Conservation (phyloP, 2,888 invertebrate species). For the Xestobium rufovillosum region DNA sequence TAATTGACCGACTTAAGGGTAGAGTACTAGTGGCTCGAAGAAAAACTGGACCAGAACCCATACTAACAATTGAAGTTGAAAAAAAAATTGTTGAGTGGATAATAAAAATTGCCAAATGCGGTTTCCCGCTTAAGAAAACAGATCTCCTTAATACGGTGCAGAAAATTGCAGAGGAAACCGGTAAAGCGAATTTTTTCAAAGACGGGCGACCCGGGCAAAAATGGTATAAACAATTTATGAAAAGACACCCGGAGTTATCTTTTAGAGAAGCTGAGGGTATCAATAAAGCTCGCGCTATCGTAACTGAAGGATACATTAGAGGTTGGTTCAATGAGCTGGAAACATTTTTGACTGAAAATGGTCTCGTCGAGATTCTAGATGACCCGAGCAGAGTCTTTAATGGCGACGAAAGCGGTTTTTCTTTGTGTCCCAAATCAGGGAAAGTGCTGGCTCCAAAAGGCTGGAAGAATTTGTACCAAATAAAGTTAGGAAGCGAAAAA, state of each 20-base stretch:
- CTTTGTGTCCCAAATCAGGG: conserved; percentile 23
- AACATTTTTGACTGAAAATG: conserved; percentile 12
- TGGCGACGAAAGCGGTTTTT: conserved; percentile 34
- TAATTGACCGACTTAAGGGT: too few species aligned
- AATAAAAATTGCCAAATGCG: conserved; percentile 27
- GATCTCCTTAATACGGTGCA: conserved; percentile 27
- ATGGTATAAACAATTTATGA: conserved; percentile 29
- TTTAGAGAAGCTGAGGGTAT: conserved; percentile 17
- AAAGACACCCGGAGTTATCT: conserved; percentile 24
- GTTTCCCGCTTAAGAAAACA: conserved; percentile 29
- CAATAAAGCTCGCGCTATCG: conserved; percentile 17
- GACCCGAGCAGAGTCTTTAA: conserved; percentile 31
- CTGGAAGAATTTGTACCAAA: conserved; percentile 13
- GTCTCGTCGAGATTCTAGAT: conserved; percentile 15
- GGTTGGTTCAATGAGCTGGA: conserved; percentile 23
- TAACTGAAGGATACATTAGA: conserved; percentile 21
- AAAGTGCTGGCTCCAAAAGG: conserved; percentile 18
- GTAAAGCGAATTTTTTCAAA: conserved; percentile 10
- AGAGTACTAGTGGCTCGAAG: too few species aligned
- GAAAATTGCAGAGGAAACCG: conserved; percentile 19
- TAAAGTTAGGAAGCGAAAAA: conserved; percentile 18
- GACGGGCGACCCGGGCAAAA: conserved; percentile 18
- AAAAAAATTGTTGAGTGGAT: conserved; percentile 27
- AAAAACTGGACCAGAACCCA: too few species aligned
- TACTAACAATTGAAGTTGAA: too few species aligned